Evolutionary conservation across 1,140 invertebrate genomes (phyloP), one percentile per base, ranked within the genome.

Genomic region (Eupeodes corollae): DNA sequence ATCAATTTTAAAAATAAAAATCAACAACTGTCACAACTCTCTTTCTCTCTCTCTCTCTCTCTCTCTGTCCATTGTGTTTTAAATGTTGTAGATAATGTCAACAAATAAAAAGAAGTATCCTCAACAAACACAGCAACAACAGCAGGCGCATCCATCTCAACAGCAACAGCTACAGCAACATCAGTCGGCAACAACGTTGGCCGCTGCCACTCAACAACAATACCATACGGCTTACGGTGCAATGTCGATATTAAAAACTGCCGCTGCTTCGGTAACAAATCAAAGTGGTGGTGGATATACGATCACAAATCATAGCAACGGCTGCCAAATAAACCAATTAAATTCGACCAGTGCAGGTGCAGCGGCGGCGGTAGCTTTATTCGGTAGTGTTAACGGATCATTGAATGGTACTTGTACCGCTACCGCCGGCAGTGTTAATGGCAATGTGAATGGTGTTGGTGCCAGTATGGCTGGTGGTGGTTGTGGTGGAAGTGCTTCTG

Each of bases 21-120:
- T 32, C 32, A 48, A 50, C 16, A 56, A 45, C 39, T 48, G 47
- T 18, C 44, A 45, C 13, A 46, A 19, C 51, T 46, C 57, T 58
- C 48, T 49, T 38, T n/a, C n/a, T n/a, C n/a, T 26, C 21, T 26
- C 21, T 26, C 3, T 26, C 21, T 26, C 21, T 26, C 21, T 26
- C n/a, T 26, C 21, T 26, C 21, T 26, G 21, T 26, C 21, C 21
- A 26, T 26, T 26, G 21, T 26, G 56, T 59, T 43, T 43, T 43
- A 31, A 14, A 30, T 53, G 53, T 60, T 61, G 52, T 61, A 59
- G 57, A 61, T 61, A 51, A 57, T 59, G 39, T 42, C 56, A 46
- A 39, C 57, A 44, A 58, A 58, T 56, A 59, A 59, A 61, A 61
- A 61, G 42, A 47, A 47, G 18, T 55, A 58, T 52, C 57, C 44